A percentile compares a stretch with the other conserved stretches of the same genome.
These are phyloP conservation scores for Microtus richardsoni DNA, from an alignment of 2,113 vertebrate genomes.

Conservation along the genomic window DNA sequence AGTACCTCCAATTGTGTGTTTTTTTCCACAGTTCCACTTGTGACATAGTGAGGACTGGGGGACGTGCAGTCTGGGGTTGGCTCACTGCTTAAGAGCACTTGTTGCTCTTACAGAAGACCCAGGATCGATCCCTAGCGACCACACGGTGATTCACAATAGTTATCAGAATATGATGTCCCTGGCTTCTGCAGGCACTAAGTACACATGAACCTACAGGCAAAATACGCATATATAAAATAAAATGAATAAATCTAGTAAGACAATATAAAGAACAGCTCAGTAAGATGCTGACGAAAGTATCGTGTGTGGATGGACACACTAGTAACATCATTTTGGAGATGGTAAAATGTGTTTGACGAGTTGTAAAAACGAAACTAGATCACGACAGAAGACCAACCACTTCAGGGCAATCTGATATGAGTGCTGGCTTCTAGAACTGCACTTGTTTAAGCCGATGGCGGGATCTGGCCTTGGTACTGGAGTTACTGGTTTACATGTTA, in stretches of 20 bases:
- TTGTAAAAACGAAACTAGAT: conserved; percentile 9
- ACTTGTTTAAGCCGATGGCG: background rate
- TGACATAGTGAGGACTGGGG: background rate
- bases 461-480: background rate
- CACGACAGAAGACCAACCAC: background rate
- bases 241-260: background rate
- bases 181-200: background rate
- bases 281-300: background rate
- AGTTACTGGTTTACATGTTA: background rate
- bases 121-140: background rate
- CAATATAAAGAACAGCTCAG: background rate
- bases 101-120: background rate
- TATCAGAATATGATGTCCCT: too few relatives aligned
- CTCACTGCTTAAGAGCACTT: background rate
- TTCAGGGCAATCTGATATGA: background rate
- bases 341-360: background rate
- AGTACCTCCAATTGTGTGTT: background rate
- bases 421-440: background rate
- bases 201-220: background rate
- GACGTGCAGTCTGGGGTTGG: background rate
- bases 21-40: background rate
- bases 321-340: background rate
- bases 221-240: background rate
- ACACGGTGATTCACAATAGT: too few relatives aligned
- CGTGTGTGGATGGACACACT: background rate